Evolutionary conservation across 2,797 vertebrate species (phyloP), one percentile per base, ranked within the genome.

Genomic region (Gorsachius magnificus): DNA sequence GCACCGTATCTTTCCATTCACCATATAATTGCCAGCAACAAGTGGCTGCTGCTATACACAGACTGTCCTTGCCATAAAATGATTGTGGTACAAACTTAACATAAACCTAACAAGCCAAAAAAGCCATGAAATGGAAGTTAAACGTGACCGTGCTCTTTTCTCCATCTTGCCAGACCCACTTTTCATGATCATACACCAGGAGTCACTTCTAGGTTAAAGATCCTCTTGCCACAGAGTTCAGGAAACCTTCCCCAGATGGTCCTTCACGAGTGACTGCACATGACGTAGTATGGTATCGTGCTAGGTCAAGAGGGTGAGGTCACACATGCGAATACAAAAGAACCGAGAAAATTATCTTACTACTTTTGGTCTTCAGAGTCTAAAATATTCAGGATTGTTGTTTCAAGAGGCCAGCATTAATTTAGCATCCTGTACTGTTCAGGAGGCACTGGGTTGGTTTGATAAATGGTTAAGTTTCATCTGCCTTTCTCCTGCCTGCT

Each of bases 141-240:
- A 36, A 36, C 2, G 11, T 10, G 22, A 12, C 11, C 1, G 0
- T 4, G 51, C 9, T 25, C 16, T 21, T 20, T 20, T 74, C 14
- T 26, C 54, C n/a, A 4, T 13, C 10, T 7, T 16, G 26, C 48
- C 36, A 41, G 24, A 18, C 10, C 5, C 5, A 0, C 29, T 46
- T 46, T 45, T 3, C 0, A 1, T 51, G 28, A 15, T 5, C 3
- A 1, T 0, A 4, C 2, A 38, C 10, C 45, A 6, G 0, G 0
- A 16, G 4, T 19, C 31, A 3, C 17, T 17, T 8, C 10, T 3
- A 53, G 36, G 46, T 25, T 9, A 29, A 29, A 48, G 31, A n/a
- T n/a, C 29, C 31, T 53, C 7, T 8, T 7, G 33, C 36, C 16
- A 1, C 2, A 0, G 11, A 21, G 6, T 3, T 26, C 15, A 13